Evolutionary conservation across 2,888 invertebrate species (phyloP).

Genomic region (Cantharis nigra): DNA sequence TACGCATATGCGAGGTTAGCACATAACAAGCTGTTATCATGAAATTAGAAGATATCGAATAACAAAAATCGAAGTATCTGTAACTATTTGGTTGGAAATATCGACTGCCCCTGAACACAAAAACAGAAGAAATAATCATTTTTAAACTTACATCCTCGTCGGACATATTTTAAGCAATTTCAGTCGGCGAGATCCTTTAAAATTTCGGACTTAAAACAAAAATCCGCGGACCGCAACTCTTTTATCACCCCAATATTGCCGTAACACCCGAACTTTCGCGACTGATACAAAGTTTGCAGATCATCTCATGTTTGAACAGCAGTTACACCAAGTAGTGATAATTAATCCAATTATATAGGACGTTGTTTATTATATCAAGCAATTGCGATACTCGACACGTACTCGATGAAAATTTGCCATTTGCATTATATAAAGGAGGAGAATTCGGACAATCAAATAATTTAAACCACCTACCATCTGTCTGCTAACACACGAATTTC

Average conservation of each 20-base stretch:
- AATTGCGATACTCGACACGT: constrained; percentile 26
- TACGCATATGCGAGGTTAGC: neutral
- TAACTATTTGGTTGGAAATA: neutral
- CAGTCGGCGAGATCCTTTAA: constrained; percentile 5
- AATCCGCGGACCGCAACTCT: neutral
- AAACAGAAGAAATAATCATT: neutral
- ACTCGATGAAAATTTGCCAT: constrained; percentile 23
- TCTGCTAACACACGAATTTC: neutral
- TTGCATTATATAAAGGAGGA: constrained; percentile 11
- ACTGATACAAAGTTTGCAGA: constrained; percentile 26
- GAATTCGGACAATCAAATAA: neutral
- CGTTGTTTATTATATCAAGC: constrained; percentile 23
- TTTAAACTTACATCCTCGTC: constrained; percentile 29
- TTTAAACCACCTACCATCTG: neutral
- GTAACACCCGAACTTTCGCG: constrained; percentile 20
- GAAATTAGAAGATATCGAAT: neutral
- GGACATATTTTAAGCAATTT: constrained; percentile 20
- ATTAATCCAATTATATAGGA: constrained; percentile 28
- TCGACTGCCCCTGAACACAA: neutral
- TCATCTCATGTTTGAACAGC: constrained; percentile 22
- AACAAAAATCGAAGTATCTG: neutral
- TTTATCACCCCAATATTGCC: constrained; percentile 9
- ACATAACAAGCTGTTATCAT: neutral
- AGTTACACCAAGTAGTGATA: constrained; percentile 22
- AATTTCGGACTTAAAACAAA: constrained; percentile 8